Conservation (phyloP, 2,113 vertebrate species). For the Uria lomvia region DNA sequence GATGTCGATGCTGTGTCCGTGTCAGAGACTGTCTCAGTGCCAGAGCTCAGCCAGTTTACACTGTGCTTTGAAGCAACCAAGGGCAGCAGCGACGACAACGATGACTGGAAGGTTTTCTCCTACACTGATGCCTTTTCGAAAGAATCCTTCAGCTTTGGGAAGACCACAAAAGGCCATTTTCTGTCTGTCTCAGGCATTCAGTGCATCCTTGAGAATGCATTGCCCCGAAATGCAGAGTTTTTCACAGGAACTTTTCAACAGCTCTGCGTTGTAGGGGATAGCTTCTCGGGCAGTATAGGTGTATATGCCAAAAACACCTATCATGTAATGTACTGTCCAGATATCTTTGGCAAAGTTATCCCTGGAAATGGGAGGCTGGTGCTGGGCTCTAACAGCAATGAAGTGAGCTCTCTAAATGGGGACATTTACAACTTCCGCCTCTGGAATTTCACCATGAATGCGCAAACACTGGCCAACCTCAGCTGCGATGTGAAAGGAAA, state of each 20-base stretch:
- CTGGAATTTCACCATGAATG: constrained; percentile 86
- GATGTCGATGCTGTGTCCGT: constrained; percentile 65
- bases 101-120: constrained; percentile 82
- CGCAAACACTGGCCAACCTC: constrained; percentile 72
- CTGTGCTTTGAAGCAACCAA: constrained; percentile 87
- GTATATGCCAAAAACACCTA: constrained; percentile 71
- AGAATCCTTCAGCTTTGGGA: constrained; percentile 76
- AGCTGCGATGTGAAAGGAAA: constrained; percentile 84
- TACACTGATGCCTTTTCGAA: constrained; percentile 59
- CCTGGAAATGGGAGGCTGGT: constrained; percentile 74
- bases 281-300: constrained; percentile 59
- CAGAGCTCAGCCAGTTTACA: constrained; percentile 82
- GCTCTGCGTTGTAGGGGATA: constrained; percentile 83
- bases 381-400: constrained; percentile 75
- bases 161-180: constrained; percentile 53
- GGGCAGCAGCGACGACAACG: constrained; percentile 52
- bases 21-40: constrained; percentile 73
- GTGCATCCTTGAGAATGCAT: constrained; percentile 72
- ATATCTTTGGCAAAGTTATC: constrained; percentile 59
- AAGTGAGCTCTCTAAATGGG: constrained; percentile 76
- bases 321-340: constrained; percentile 60
- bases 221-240: constrained; percentile 71
- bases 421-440: constrained; percentile 93
- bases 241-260: constrained; percentile 76
- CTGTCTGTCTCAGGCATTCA: constrained; percentile 53